These are phyloP conservation scores for Sphaerophoria rueppellii DNA, from an alignment of 2,888 invertebrate species.

Conservation along the genomic window DNA sequence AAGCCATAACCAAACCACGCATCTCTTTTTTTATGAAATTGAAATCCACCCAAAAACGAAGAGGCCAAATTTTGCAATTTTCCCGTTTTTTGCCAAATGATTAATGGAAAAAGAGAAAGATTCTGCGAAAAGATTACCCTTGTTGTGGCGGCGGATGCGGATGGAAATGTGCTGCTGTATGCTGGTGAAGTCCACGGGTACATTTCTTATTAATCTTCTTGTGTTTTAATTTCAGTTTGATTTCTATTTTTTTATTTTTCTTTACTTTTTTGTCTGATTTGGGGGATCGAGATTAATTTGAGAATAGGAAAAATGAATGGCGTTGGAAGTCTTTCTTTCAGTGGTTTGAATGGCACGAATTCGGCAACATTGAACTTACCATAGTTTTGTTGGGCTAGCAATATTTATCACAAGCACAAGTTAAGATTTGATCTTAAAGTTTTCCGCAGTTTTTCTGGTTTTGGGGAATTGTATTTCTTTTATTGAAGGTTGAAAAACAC, in stretches of 20 bases:
- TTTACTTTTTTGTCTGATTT: conserved; percentile 22
- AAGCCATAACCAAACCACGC: conserved; percentile 35
- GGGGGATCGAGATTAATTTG: neutral
- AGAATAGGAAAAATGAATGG: conserved; percentile 47
- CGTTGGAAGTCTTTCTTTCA: conserved; percentile 50
- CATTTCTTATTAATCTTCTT: conserved; percentile 74
- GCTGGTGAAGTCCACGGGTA: conserved; percentile 81
- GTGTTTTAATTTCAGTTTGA: neutral
- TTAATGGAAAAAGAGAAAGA: conserved; percentile 38
- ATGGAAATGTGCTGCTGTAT: conserved; percentile 75
- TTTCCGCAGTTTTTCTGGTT: conserved; percentile 7
- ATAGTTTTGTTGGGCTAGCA: conserved; percentile 61
- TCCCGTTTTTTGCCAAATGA: conserved; percentile 14
- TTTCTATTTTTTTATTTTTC: conserved; percentile 1
- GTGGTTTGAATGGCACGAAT: conserved; percentile 38
- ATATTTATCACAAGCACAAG: conserved; percentile 50
- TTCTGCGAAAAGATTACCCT: conserved; percentile 58
- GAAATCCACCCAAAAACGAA: conserved; percentile 30
- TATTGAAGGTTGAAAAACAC: neutral
- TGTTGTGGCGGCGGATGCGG: conserved; percentile 52
- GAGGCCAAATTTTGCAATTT: conserved; percentile 22
- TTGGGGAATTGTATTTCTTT: conserved; percentile 3
- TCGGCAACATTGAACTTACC: conserved; percentile 68
- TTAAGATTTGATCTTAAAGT: neutral
- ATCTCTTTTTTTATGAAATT: conserved; percentile 8